phyloP scores from a whole-genome alignment of 2,113 vertebrate species.

The Ifrita kowaldi region DNA sequence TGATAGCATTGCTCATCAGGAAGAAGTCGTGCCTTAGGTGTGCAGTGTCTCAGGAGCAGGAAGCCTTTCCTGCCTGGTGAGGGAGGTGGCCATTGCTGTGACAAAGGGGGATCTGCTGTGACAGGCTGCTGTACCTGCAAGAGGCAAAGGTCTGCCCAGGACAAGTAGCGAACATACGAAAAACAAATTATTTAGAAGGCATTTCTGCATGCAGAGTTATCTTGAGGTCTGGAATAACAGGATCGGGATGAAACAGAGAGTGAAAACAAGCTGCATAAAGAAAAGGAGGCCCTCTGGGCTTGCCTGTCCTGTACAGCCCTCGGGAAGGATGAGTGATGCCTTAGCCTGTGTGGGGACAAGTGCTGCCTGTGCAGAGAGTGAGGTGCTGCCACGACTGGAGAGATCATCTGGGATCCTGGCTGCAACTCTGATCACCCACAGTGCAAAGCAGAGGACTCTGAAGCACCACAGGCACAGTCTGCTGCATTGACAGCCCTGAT shows the following conservation, averaged over 20 bases:
- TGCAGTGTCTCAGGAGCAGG: not conserved
- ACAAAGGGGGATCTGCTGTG: not conserved
- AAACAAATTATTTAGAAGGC: not conserved
- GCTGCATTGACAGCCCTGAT: not conserved
- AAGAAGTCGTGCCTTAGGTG: fast-evolving
- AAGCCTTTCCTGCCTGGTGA: not conserved
- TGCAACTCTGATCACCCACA: not conserved
- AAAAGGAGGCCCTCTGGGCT: not conserved
- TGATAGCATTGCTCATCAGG: fast-evolving
- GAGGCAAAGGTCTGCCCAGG: not conserved
- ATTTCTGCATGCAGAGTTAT: not conserved
- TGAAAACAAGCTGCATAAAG: not conserved
- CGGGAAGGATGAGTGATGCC: not conserved
- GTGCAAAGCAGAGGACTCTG: not conserved
- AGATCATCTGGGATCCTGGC: not conserved
- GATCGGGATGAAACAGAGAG: not conserved
- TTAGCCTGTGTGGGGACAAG: too few species aligned
- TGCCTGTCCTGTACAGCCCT: not conserved
- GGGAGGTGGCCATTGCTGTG: not conserved
- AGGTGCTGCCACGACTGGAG: not conserved
- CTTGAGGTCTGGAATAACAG: not conserved
- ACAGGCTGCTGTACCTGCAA: not conserved
- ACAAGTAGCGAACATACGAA: not conserved
- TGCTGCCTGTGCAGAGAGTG: not conserved
- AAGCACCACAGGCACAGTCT: not conserved